Percentiles rank a stretch among this genome's conserved stretches.
phyloP scores from a whole-genome alignment of 2,888 invertebrate species.

The Hymenopus coronatus region DNA sequence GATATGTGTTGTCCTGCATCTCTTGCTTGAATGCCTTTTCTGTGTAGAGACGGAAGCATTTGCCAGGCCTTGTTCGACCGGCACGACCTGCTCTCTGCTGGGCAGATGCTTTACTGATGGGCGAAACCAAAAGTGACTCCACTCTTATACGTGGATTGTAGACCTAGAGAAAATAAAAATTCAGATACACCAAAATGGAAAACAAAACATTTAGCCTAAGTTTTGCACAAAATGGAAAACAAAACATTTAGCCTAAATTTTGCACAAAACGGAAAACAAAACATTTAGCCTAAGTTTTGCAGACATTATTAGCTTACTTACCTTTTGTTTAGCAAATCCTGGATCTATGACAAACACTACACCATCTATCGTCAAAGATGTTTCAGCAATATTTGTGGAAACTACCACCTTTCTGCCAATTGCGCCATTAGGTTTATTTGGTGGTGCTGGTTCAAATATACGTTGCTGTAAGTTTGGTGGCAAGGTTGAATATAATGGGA shows the following conservation, averaged over 20 bases:
- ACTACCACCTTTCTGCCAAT: constrained; percentile 93
- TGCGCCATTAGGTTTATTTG: constrained; percentile 82
- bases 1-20: constrained; percentile 99
- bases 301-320: constrained; percentile 40
- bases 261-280: neutral
- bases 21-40: constrained; percentile 94
- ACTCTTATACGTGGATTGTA: constrained; percentile 89
- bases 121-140: constrained; percentile 95
- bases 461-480: constrained; percentile 96
- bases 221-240: too few species aligned
- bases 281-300: neutral
- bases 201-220: neutral
- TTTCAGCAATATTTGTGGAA: constrained; percentile 99
- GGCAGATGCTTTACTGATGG: constrained; percentile 98
- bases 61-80: constrained; percentile 96
- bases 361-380: constrained; percentile 97
- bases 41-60: constrained; percentile 94
- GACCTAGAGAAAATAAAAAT: constrained; percentile 50
- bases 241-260: neutral
- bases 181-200: neutral
- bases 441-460: constrained; percentile 96
- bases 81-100: constrained; percentile 98
- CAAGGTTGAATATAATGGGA: constrained; percentile 96
- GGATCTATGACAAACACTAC: constrained; percentile 99
- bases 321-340: constrained; percentile 99